Evolutionary conservation across 2,888 invertebrate species (phyloP).

Genomic region (Calephelis perditalis): DNA sequence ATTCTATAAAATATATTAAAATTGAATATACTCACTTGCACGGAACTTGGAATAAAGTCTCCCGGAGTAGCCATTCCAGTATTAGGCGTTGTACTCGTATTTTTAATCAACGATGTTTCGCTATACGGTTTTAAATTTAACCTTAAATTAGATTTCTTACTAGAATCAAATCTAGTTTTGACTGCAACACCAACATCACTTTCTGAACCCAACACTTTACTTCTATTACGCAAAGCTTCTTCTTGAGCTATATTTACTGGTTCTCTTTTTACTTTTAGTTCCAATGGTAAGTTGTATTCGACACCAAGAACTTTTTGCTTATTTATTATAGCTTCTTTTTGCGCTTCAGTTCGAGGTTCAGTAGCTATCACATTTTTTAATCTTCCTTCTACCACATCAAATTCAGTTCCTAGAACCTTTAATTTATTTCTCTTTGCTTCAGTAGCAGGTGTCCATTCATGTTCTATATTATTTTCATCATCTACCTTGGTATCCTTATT

Average conservation of each 20-base stretch:
- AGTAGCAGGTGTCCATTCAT: conserved; percentile 38
- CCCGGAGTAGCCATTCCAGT: conserved; percentile 57
- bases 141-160: conserved; percentile 51
- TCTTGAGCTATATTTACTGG: conserved; percentile 57
- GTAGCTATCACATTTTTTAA: conserved; percentile 20
- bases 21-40: conserved; percentile 39
- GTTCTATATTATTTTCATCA: conserved; percentile 48
- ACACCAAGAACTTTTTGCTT: conserved; percentile 79
- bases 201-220: conserved; percentile 44
- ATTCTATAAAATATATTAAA: too few relatives aligned
- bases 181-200: conserved; percentile 34
- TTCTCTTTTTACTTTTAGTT: conserved; percentile 38
- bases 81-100: conserved; percentile 42
- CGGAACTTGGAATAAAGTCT: conserved; percentile 50
- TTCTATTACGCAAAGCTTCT: conserved; percentile 56
- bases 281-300: conserved; percentile 73
- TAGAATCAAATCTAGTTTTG: conserved; percentile 36
- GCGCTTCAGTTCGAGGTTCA: conserved; percentile 60
- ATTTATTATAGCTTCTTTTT: conserved; percentile 79
- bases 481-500: conserved; percentile 41
- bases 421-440: conserved; percentile 58
- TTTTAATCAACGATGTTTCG: conserved; percentile 34
- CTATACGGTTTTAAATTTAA: conserved; percentile 62
- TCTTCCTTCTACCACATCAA: conserved; percentile 35
- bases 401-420: conserved; percentile 55